Evolutionary conservation across 2,888 invertebrate genomes (phyloP), one percentile per base, ranked within the genome.

Genomic region (Ormia ochracea): DNA sequence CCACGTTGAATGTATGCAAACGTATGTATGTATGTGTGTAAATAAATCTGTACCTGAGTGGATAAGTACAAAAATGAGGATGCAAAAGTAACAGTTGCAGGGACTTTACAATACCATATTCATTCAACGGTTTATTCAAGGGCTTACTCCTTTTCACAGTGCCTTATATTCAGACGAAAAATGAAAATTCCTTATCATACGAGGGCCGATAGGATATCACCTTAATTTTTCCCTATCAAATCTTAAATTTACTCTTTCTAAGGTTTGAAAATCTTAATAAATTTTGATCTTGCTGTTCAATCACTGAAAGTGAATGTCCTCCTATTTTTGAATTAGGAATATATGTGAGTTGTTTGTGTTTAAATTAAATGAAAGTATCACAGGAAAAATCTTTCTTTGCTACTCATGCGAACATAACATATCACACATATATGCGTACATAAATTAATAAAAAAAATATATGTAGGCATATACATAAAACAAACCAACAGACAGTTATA

Each of bases 61-160:
- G 28, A 41, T 76, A 69, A 76, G 56, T 50, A 69, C 19, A 33
- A 21, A 68, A 66, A 58, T 58, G 48, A 65, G 58, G 48, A 65
- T 69, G 59, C 70, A 58, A 78, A 70, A 77, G 77, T 76, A 80
- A 80, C 72, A 80, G 54, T 76, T 68, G 66, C 76, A 72, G 66
- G 70, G 41, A 79, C 52, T 74, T 41, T 43, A 45, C 31, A 59
- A 68, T 56, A 56, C 36, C 68, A 76, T 36, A 66, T 68, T 56
- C 52, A 76, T 68, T 73, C 48, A 76, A 58, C 72, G 61, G 68
- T 31, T 21, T 52, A 26, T 75, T 66, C 59, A 66, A 75, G 59
- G 38, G 78, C 14, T 59, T 63, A 17, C 54, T 31, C 43, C 4
- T 23, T 17, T 12, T 19, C 10, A 4, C 28, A 17, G 3, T 23